phyloP scores from a whole-genome alignment of 2,113 vertebrate genomes.

The Phyllostomus discolor region DNA sequence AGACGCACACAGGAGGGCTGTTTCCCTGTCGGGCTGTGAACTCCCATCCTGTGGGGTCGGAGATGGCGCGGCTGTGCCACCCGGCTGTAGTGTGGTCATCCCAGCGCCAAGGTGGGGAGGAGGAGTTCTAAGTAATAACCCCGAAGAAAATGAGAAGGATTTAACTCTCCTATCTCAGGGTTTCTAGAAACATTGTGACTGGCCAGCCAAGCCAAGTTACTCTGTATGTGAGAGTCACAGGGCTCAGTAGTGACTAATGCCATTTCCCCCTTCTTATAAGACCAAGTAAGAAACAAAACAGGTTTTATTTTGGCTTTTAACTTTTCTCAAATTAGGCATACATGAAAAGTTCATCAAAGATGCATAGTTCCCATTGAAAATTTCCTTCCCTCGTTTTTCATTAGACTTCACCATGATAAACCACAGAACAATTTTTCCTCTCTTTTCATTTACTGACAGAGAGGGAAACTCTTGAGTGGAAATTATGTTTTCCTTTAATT shows the following conservation, averaged over 20 bases:
- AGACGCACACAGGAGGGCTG: neutral
- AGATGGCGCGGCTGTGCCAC: neutral
- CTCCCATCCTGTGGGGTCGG: neutral
- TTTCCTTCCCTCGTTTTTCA: neutral
- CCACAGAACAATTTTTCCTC: neutral
- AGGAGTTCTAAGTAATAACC: neutral
- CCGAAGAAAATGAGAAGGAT: neutral
- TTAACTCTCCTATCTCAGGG: neutral
- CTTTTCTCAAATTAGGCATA: constrained; percentile 10
- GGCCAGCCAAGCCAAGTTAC: constrained; percentile 24
- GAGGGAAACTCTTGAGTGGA: neutral
- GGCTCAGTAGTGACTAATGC: neutral
- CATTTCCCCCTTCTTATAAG: neutral
- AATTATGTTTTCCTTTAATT: constrained; percentile 40
- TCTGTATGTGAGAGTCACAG: constrained; percentile 5
- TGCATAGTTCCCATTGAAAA: constrained; percentile 36
- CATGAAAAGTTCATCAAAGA: constrained; percentile 32
- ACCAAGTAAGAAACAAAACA: neutral
- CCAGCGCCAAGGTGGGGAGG: neutral
- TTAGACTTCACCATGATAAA: neutral
- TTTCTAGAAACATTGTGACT: constrained; percentile 16
- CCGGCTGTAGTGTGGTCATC: neutral
- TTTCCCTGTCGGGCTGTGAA: constrained; percentile 13
- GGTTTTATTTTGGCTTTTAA: constrained; percentile 7
- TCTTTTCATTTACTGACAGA: constrained; percentile 17